A percentile compares a stretch with the other conserved stretches of the same genome.
phyloP scores from a whole-genome alignment of 2,113 vertebrate species.

The Alces alces region DNA sequence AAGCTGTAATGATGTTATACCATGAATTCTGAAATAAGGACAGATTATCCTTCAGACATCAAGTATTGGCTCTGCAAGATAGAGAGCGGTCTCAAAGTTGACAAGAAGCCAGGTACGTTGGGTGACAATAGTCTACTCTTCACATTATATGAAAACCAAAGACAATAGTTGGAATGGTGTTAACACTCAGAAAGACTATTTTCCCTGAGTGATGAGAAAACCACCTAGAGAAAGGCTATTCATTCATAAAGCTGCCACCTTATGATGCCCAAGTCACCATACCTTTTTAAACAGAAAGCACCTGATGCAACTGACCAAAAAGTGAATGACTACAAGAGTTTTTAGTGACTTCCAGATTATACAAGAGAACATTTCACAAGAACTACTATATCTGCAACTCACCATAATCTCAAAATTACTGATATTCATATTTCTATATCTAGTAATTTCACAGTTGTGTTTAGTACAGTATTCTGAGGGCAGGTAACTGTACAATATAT shows the following conservation, averaged over 20 bases:
- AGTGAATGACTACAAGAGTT: not conserved
- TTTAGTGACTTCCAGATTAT: constrained; percentile 26
- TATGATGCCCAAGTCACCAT: not conserved
- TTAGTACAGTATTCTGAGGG: not conserved
- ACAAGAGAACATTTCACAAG: not conserved
- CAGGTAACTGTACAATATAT: not conserved
- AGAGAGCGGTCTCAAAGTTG: not conserved
- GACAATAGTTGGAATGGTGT: not conserved
- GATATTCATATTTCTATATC: not conserved
- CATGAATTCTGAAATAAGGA: not conserved
- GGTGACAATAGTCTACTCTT: not conserved
- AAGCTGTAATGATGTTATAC: not conserved
- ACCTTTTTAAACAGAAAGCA: not conserved
- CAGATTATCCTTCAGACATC: not conserved
- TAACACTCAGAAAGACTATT: not conserved
- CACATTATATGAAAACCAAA: not conserved
- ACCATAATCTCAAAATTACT: not conserved
- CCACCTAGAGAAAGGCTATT: not conserved
- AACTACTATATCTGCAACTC: not conserved
- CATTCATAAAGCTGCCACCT: not conserved
- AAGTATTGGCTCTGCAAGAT: not conserved
- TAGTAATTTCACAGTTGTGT: not conserved
- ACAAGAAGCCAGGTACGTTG: not conserved
- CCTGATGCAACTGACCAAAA: not conserved
- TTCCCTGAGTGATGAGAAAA: not conserved